Conservation (phyloP, 2,888 invertebrate species). For the Theodoxus fluviatilis region DNA sequence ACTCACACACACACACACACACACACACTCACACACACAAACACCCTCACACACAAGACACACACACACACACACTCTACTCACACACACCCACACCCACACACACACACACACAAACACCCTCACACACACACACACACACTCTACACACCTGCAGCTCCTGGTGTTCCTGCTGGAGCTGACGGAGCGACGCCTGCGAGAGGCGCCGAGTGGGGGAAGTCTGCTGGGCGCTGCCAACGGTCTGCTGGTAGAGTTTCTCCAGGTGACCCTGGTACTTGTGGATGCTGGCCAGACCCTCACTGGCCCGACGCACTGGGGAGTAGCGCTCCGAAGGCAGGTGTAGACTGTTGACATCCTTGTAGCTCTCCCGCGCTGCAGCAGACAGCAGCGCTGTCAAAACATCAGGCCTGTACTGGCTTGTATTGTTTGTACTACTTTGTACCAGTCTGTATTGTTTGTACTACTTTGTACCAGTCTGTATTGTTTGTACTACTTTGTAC, state of each 20-base stretch:
- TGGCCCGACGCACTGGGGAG: slow-evolving; percentile 88
- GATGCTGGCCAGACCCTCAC: slow-evolving; percentile 75
- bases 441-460: no score
- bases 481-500: no score
- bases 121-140: no score
- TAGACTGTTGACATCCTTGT: slow-evolving; percentile 70
- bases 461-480: no score
- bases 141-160: slow-evolving; percentile 81
- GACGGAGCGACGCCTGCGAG: slow-evolving; percentile 39
- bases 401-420: no score
- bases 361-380: slow-evolving; percentile 69
- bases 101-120: no score
- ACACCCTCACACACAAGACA: no score
- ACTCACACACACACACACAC: no score
- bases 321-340: slow-evolving; percentile 77
- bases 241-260: slow-evolving; percentile 69
- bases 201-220: neutral
- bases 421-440: no score
- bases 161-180: slow-evolving; percentile 81
- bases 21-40: no score
- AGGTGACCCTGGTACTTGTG: slow-evolving; percentile 58
- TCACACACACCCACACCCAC: no score
- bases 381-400: neutral
- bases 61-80: no score
- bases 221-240: slow-evolving; percentile 70